Base-by-base conservation (phyloP, 2,888 invertebrate species). In the Leucophenga montana region DNA sequence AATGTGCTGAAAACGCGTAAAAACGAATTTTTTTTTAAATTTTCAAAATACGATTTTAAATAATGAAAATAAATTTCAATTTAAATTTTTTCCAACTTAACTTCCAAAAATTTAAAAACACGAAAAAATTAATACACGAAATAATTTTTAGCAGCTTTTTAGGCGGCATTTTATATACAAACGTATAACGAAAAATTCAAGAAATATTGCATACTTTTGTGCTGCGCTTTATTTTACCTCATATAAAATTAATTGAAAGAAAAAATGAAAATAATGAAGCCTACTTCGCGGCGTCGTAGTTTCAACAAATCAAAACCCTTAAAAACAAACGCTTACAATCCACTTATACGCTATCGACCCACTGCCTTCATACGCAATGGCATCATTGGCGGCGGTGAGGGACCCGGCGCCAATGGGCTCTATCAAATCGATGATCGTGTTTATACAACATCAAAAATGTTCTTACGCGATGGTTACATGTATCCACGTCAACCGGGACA, bases 401-500 rank as follows among this genome's bases (percentile, higher is more conserved):
- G 86, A 0, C 85, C 86, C 5, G 87, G 86, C 11, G 75, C 84
- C 11, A 79, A 80, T 57, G 86, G 86, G 2, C 77, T 87, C 4
- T 88, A 87, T 74, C 88, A 88, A 64, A 85, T 87, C 70, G 80
- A 88, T 57, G 87, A 87, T 82, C 87, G 87, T 50, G 84, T 87
- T 48, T 87, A 87, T 66, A 88, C 87, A 8, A 86, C 86, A 33
- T 83, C 78, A 56, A 86, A 88, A 80, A 85, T 87, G 87, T 87
- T 86, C 72, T 75, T 87, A 39, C 88, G 87, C 67, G 87, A 87
- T 66, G 87, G 84, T 50, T 88, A 86, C 71, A 87, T 87, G 87
- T 87, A 87, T 76, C 87, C 87, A 0, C 85, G 87, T 3, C 87
- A 87, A 67, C 83, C 87, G 13, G 88, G 88, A 4, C 88, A 88